Conservation (phyloP, 2,888 invertebrate species). For the Tinea semifulvella region DNA sequence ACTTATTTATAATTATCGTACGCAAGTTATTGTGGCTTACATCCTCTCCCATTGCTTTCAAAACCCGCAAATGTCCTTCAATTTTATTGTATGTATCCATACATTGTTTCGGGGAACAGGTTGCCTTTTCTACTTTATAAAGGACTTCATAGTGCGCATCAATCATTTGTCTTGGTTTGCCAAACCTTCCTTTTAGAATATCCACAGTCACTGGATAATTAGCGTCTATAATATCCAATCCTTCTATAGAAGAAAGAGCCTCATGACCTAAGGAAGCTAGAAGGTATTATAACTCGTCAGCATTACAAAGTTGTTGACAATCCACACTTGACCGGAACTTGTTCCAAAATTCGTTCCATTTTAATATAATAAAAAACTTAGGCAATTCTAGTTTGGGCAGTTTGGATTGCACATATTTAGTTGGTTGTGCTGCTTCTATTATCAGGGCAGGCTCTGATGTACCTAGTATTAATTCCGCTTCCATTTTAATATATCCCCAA, state of each 20-base stretch:
- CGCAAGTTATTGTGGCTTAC: conserved; percentile 10
- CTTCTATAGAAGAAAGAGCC: not conserved
- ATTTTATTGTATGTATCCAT: conserved; percentile 3
- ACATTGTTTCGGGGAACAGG: not conserved
- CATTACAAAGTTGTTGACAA: not conserved
- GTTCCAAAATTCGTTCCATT: conserved; percentile 4
- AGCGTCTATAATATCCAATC: not conserved
- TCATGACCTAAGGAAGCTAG: not conserved
- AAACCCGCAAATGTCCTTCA: conserved; percentile 13
- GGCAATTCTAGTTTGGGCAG: conserved; percentile 1
- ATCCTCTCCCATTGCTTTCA: conserved; percentile 10
- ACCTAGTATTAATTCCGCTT: not conserved
- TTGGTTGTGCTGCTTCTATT: not conserved
- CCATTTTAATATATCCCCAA: conserved; percentile 1
- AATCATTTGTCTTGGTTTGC: not conserved
- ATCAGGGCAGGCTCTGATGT: not conserved
- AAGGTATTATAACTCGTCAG: not conserved
- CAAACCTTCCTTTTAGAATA: not conserved
- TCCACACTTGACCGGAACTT: not conserved
- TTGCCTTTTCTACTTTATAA: not conserved
- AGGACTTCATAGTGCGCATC: conserved; percentile 6
- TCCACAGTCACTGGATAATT: not conserved
- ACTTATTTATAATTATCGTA: not conserved
- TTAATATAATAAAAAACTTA: not conserved
- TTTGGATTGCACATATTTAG: not conserved